phyloP scores from a whole-genome alignment of 2,888 invertebrate genomes.

The Erpobdella octoculata region DNA sequence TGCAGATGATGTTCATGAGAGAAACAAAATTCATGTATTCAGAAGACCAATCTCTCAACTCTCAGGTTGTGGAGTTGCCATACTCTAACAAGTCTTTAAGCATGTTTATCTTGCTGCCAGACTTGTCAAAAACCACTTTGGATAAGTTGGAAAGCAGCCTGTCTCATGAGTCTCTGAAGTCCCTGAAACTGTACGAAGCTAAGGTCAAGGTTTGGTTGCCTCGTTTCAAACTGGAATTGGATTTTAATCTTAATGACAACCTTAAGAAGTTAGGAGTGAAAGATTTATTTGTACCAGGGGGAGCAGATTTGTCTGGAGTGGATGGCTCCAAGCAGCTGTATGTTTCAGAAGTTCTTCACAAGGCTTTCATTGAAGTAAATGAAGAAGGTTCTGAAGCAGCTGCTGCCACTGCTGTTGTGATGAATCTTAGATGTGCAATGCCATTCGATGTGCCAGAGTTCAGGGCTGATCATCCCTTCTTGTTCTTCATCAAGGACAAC shows the following conservation, averaged over 20 bases:
- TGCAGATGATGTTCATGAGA: slow-evolving; percentile 13
- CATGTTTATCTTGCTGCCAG: slow-evolving; percentile 38
- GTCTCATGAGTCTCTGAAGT: slow-evolving; percentile 3
- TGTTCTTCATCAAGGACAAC: slow-evolving; percentile 36
- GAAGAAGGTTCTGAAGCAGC: slow-evolving; percentile 43
- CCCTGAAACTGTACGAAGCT: background rate
- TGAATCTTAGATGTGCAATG: background rate
- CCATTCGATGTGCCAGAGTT: background rate
- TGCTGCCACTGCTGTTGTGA: slow-evolving; percentile 39
- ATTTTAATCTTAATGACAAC: slow-evolving; percentile 31
- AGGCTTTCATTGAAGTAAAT: slow-evolving; percentile 45
- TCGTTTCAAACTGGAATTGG: slow-evolving; percentile 35
- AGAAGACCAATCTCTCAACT: background rate
- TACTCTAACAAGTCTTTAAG: slow-evolving; percentile 54
- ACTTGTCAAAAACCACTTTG: slow-evolving; percentile 14
- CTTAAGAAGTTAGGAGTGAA: slow-evolving; percentile 34
- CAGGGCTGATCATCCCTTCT: slow-evolving; percentile 35
- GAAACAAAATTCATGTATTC: background rate
- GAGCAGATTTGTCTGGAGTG: slow-evolving; percentile 46
- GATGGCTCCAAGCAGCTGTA: slow-evolving; percentile 38
- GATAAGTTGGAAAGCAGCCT: slow-evolving; percentile 28
- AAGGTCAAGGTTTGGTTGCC: slow-evolving; percentile 35
- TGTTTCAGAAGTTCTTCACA: slow-evolving; percentile 45
- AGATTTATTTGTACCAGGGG: slow-evolving; percentile 37
- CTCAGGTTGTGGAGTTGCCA: slow-evolving; percentile 60